phyloP scores from a whole-genome alignment of 92 coral and sea anemone genomes.

The Epizoanthus ramosus region DNA sequence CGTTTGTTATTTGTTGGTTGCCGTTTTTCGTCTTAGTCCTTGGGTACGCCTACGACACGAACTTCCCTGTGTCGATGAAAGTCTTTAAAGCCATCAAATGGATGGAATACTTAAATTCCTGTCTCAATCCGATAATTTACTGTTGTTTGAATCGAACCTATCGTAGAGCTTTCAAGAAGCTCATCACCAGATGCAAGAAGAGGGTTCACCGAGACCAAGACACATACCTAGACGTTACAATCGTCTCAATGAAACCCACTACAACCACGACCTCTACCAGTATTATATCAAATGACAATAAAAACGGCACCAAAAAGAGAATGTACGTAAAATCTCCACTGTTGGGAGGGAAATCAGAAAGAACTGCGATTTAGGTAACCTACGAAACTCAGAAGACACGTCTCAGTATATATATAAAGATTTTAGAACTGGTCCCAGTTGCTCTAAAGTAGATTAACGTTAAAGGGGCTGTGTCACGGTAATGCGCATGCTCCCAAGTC shows the following conservation, averaged over 20 bases:
- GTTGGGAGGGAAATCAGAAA: background rate
- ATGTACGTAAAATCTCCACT: conserved; percentile 15
- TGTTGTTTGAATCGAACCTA: conserved; percentile 92
- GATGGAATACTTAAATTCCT: conserved; percentile 90
- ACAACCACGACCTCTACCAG: conserved; percentile 10
- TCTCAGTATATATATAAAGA: too few relatives aligned
- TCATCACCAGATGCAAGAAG: conserved; percentile 62
- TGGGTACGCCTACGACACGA: conserved; percentile 53
- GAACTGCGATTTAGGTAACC: background rate
- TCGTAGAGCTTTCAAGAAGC: conserved; percentile 80
- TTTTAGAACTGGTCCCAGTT: too few relatives aligned
- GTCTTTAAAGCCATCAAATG: conserved; percentile 71
- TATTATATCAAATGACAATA: background rate
- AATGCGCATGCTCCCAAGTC: too few relatives aligned
- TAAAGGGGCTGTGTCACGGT: too few relatives aligned
- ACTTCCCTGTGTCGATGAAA: conserved; percentile 41
- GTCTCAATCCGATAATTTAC: conserved; percentile 87
- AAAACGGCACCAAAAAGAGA: background rate
- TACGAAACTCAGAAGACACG: too few relatives aligned
- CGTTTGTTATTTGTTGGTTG: conserved; percentile 81
- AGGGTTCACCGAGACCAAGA: conserved; percentile 32
- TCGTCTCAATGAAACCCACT: conserved; percentile 8
- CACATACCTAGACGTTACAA: background rate
- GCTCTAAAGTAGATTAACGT: too few relatives aligned
- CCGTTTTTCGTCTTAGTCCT: conserved; percentile 80